Base-by-base conservation (phyloP, 2,113 vertebrate species). In the Orcinus orca region DNA sequence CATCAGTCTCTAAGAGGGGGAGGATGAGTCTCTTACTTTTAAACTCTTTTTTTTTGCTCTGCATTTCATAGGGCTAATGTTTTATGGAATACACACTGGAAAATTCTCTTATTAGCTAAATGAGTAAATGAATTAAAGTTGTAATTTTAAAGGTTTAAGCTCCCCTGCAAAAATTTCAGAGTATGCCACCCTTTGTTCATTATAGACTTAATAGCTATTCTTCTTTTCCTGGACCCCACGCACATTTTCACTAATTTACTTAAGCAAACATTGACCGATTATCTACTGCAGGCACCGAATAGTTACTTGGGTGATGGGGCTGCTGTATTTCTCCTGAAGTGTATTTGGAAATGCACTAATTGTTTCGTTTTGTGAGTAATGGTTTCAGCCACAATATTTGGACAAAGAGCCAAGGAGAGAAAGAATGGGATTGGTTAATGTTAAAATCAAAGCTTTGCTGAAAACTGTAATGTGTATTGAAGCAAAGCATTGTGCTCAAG, bases 361-460 rank as follows among this genome's bases (percentile, higher is more conserved):
- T 96, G 0, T 6, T 80, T 97, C 96, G 38, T 94, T 97, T 97
- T 97, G 96, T 95, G 96, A 98, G 93, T 96, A 84, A 97, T 71
- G 65, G 96, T 97, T 98, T 98, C 95, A 97, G 86, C 60, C 81
- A 95, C 96, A 97, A 95, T 92, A 71, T 98, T 98, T 97, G 92
- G 97, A 96, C 96, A 97, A 88, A 93, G 86, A 58, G 88, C 93
- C 94, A 93, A 94, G 88, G 96, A 96, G 85, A 90, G 96, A 92
- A 58, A 97, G 90, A 97, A 97, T 96, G 73, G 82, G 91, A 53
- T 44, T 68, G 60, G 83, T 38, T 68, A 86, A 55, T 41, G 11
- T 93, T 90, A 87, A 96, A 88, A 95, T 90, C 6, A 12, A 95
- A 98, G 53, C 41, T 96, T 97, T 38, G 62, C 81, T 90, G 88